Conservation (phyloP, 2,888 invertebrate species). For the Latrodectus hesperus region DNA sequence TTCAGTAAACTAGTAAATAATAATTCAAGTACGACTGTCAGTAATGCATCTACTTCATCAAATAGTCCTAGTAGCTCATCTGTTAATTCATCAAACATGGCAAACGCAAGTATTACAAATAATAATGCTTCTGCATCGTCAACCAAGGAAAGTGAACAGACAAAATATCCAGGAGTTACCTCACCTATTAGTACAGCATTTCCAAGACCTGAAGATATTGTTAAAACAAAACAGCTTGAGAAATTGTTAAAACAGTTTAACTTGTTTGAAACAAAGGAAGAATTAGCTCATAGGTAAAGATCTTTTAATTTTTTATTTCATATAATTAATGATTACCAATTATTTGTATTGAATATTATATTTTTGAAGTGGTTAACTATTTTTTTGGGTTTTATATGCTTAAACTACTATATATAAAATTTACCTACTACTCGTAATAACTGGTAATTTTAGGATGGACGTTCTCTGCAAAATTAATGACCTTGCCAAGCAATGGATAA, state of each 20-base stretch:
- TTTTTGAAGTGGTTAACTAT: neutral
- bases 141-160: no score
- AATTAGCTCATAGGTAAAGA: slow-evolving; percentile 85
- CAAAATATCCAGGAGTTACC: slow-evolving; percentile 83
- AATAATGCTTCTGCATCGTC: no score
- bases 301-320: neutral
- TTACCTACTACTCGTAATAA: neutral
- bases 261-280: slow-evolving; percentile 92
- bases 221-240: slow-evolving; percentile 85
- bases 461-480: slow-evolving; percentile 86
- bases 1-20: no score
- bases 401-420: neutral
- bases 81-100: no score
- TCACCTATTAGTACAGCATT: slow-evolving; percentile 92
- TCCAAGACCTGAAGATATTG: slow-evolving; percentile 86
- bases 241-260: slow-evolving; percentile 87
- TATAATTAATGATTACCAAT: neutral
- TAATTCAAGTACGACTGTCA: no score
- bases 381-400: neutral
- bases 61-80: no score
- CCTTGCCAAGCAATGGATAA: slow-evolving; percentile 95
- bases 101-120: no score
- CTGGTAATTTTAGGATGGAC: slow-evolving; percentile 76
- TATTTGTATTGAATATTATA: neutral
- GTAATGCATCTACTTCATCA: no score